These are phyloP conservation scores for Eupithecia subumbrata DNA, from an alignment of 2,888 invertebrate genomes.

Conservation along the genomic window DNA sequence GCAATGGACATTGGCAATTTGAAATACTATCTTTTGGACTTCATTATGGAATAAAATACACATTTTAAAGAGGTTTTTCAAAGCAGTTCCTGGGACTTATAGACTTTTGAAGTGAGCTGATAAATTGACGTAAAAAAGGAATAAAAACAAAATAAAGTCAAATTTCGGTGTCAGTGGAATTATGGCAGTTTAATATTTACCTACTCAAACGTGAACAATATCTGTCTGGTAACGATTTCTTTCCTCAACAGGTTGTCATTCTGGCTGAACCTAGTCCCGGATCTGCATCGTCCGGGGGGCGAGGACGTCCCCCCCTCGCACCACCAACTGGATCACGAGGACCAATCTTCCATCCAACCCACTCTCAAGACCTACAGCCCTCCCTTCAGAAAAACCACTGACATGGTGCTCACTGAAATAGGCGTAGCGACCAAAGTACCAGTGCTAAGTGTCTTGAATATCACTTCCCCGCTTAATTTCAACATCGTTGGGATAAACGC, in stretches of 20 bases:
- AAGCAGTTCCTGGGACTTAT: too few species aligned
- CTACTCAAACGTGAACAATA: background rate
- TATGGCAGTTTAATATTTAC: too few species aligned
- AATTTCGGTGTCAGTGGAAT: too few species aligned
- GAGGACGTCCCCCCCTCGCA: conserved; percentile 93
- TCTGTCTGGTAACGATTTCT: background rate
- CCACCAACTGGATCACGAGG: conserved; percentile 92
- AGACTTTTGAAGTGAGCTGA: too few species aligned
- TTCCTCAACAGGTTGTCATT: conserved; percentile 89
- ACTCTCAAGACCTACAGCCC: conserved; percentile 83
- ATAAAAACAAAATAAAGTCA: too few species aligned
- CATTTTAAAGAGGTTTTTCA: too few species aligned
- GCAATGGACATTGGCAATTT: too few species aligned
- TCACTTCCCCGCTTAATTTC: conserved; percentile 73
- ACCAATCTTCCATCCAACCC: conserved; percentile 81
- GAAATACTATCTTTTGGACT: too few species aligned
- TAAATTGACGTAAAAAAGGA: too few species aligned
- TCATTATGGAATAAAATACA: too few species aligned
- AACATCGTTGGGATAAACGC: conserved; percentile 73
- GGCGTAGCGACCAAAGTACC: conserved; percentile 74
- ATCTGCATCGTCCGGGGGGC: conserved; percentile 93
- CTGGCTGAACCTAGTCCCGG: conserved; percentile 97
- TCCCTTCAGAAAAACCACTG: conserved; percentile 83
- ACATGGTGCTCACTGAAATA: conserved; percentile 72
- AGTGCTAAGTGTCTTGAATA: conserved; percentile 70